Percentiles rank a stretch among this genome's conserved stretches.
Evolutionary conservation across 2,797 vertebrate species (phyloP).

Genomic region (Spinus olivaceus): DNA sequence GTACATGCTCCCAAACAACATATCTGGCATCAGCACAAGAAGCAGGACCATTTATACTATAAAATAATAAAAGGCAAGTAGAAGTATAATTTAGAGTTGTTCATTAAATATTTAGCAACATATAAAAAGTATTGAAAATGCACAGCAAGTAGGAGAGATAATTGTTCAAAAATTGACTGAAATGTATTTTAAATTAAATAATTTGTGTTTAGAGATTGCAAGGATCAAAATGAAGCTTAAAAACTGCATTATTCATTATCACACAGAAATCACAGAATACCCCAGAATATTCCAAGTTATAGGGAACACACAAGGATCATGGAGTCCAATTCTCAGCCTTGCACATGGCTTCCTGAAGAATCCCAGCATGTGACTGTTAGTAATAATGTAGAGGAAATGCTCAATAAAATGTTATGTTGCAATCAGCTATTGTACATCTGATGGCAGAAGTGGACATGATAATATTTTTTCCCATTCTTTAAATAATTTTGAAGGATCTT

Average conservation of each 20-base stretch:
- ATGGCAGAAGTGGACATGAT: background rate
- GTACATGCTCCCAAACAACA: background rate
- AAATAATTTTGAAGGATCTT: background rate
- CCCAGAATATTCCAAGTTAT: background rate
- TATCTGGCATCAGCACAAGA: background rate
- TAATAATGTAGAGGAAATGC: background rate
- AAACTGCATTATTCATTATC: background rate
- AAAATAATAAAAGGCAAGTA: background rate
- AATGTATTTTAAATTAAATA: background rate
- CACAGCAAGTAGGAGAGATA: background rate
- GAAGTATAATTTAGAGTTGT: background rate
- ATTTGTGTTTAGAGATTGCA: background rate
- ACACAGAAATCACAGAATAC: background rate
- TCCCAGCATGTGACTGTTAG: background rate
- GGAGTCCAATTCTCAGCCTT: accelerated
- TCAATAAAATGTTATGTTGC: background rate
- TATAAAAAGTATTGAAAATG: background rate
- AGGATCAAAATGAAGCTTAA: background rate
- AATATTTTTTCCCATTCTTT: background rate
- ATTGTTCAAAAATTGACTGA: background rate
- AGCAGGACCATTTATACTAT: accelerated
- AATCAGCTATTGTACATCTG: background rate
- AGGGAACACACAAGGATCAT: background rate
- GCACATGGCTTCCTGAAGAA: background rate
- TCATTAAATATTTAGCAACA: background rate